These are phyloP conservation scores for Phataginus tetradactyla DNA, from an alignment of 2,797 vertebrate genomes.

Conservation along the genomic window DNA sequence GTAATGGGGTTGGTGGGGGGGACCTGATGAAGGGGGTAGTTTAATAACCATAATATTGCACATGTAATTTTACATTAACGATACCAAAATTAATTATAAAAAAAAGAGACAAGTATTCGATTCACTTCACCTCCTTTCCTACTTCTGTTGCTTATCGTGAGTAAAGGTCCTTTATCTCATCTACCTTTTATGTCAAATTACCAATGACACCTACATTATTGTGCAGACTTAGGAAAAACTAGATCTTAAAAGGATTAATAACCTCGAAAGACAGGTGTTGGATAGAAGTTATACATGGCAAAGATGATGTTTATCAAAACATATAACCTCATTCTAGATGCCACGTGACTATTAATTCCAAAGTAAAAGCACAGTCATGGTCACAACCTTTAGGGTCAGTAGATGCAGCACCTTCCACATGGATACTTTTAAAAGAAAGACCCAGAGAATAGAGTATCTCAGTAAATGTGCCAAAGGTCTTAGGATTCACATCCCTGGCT, in stretches of 20 bases:
- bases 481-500: not conserved
- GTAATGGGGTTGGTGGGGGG: too few species aligned
- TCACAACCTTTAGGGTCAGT: not conserved
- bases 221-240: not conserved
- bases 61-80: too few species aligned
- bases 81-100: too few species aligned
- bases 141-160: not conserved
- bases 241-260: constrained; percentile 32
- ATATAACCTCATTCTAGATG: not conserved
- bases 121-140: not conserved
- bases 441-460: not conserved
- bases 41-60: too few species aligned
- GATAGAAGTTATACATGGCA: not conserved
- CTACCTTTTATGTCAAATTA: not conserved
- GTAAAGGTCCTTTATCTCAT: not conserved
- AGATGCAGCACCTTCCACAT: not conserved
- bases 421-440: constrained; percentile 33
- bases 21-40: too few species aligned
- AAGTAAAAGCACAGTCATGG: not conserved
- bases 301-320: not conserved
- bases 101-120: not conserved
- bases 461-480: not conserved
- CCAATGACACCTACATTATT: not conserved
- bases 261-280: not conserved
- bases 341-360: not conserved